Conservation (phyloP, 2,113 vertebrate genomes). For the Coreoperca whiteheadi region DNA sequence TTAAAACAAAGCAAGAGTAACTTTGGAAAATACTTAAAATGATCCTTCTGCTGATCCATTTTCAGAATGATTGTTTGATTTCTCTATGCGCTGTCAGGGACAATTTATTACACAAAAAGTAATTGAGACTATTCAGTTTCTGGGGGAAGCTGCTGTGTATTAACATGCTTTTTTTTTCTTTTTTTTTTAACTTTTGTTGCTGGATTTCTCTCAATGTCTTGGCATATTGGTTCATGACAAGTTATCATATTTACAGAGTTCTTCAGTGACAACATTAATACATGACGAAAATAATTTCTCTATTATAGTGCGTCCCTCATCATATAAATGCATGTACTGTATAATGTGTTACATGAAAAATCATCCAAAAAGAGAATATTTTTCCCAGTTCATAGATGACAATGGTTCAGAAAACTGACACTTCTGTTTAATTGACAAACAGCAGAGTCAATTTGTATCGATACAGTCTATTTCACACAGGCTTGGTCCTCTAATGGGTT, state of each 20-base stretch:
- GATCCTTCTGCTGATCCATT: not conserved
- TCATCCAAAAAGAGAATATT: not conserved
- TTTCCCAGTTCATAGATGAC: not conserved
- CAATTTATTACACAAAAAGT: not conserved
- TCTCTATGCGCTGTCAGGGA: not conserved
- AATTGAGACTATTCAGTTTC: not conserved
- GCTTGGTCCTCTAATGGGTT: not conserved
- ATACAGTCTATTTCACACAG: constrained; percentile 13
- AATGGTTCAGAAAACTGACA: not conserved
- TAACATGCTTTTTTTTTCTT: not conserved
- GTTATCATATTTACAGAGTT: not conserved
- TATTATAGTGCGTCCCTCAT: not conserved
- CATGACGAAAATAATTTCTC: not conserved
- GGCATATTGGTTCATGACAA: not conserved
- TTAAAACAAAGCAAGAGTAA: not conserved
- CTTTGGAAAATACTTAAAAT: not conserved
- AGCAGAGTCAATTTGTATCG: constrained; percentile 8
- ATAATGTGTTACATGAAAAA: not conserved
- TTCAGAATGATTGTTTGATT: not conserved
- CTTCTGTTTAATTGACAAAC: constrained; percentile 17
- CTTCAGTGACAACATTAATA: not conserved
- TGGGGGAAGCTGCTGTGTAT: not conserved
- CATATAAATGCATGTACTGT: not conserved
- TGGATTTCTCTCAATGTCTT: not conserved
- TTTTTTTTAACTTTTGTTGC: not conserved